Evolutionary conservation across 2,888 invertebrate genomes (phyloP).

Genomic region (Leptarthrus brevirostris): DNA sequence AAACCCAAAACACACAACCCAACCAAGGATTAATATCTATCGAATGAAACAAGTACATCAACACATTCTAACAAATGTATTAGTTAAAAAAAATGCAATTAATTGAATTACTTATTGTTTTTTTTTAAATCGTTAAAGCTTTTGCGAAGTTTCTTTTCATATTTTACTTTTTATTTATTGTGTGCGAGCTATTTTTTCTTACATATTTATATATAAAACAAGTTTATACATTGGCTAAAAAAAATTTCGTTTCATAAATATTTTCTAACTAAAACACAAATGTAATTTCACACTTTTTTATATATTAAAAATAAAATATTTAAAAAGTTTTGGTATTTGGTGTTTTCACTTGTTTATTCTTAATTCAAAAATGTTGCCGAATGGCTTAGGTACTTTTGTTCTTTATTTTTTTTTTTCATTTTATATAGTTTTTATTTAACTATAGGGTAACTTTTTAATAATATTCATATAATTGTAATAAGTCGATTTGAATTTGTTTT

Average conservation of each 20-base stretch:
- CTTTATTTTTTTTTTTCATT: constrained; percentile 40
- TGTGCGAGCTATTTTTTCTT: constrained; percentile 29
- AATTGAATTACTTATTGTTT: constrained; percentile 23
- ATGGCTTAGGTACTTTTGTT: constrained; percentile 65
- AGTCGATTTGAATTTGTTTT: constrained; percentile 31
- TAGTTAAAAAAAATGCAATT: not conserved
- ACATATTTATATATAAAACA: constrained; percentile 26
- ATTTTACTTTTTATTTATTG: constrained; percentile 29
- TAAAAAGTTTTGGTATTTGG: constrained; percentile 45
- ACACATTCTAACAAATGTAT: not conserved
- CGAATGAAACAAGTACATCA: constrained; percentile 11
- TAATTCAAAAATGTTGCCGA: constrained; percentile 61
- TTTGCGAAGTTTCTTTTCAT: constrained; percentile 41
- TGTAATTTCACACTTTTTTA: not conserved
- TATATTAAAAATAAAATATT: constrained; percentile 19
- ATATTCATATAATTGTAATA: constrained; percentile 38
- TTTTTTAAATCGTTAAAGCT: constrained; percentile 28
- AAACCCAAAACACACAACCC: not conserved
- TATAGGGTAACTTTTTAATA: constrained; percentile 40
- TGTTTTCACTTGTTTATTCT: constrained; percentile 47
- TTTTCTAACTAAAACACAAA: constrained; percentile 24
- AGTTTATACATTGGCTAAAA: constrained; percentile 18
- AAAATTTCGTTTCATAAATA: constrained; percentile 14
- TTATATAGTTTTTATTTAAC: constrained; percentile 30
- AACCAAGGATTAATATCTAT: not conserved